A percentile compares a stretch with the other conserved stretches of the same genome.
These are phyloP conservation scores for Lagenorhynchus albirostris DNA, from an alignment of 2,113 vertebrate genomes.

Conservation along the genomic window DNA sequence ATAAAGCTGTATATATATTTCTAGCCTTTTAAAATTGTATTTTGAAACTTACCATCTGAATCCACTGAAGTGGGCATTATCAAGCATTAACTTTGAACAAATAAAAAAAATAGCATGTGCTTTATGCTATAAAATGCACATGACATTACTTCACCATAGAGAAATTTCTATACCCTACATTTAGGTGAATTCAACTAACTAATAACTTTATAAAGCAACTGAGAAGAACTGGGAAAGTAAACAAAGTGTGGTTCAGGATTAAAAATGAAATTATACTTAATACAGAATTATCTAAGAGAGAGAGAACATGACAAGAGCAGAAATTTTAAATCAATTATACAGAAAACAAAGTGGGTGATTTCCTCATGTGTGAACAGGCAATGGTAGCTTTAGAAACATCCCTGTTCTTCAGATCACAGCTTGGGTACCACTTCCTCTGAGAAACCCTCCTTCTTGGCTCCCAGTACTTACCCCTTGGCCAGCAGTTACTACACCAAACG, in stretches of 20 bases:
- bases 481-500: background rate
- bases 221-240: background rate
- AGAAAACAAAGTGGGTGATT: background rate
- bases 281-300: background rate
- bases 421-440: background rate
- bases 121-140: background rate
- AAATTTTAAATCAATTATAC: background rate
- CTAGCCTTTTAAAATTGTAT: background rate
- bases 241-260: background rate
- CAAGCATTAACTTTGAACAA: constrained; percentile 6
- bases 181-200: background rate
- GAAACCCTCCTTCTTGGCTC: background rate
- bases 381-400: background rate
- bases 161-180: background rate
- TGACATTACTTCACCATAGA: background rate
- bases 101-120: background rate
- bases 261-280: background rate
- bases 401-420: background rate
- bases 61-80: background rate
- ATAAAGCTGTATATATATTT: background rate
- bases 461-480: background rate
- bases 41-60: constrained; percentile 1
- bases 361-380: background rate
- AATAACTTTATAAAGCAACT: background rate
- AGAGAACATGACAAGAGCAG: background rate